Conservation (phyloP, 2,797 vertebrate genomes). For the Pipistrellus nathusii region DNA sequence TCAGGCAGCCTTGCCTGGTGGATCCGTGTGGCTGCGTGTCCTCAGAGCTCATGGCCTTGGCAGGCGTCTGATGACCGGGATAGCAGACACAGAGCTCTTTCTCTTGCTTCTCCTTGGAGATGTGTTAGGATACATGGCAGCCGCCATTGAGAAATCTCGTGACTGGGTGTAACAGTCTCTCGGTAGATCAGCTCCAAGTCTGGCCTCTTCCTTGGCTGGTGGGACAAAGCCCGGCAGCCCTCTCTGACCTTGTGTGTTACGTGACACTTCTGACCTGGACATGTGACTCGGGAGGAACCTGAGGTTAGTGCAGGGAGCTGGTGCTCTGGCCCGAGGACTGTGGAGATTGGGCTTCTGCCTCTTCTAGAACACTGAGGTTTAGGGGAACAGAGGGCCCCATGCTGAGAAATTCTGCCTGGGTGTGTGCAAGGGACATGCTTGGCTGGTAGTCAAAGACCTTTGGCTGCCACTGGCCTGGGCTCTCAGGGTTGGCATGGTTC, state of each 20-base stretch:
- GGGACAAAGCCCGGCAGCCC: not conserved
- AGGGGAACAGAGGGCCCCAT: not conserved
- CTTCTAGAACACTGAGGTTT: not conserved
- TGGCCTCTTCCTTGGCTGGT: conserved; percentile 24
- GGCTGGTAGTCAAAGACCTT: not conserved
- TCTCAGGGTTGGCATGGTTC: not conserved
- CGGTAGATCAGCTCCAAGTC: not conserved
- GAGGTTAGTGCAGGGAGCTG: not conserved
- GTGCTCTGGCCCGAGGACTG: not conserved
- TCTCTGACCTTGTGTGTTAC: conserved; percentile 67
- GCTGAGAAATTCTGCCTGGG: not conserved
- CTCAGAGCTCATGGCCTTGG: not conserved
- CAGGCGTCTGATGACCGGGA: not conserved
- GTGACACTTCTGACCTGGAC: conserved; percentile 62
- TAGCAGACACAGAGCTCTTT: conserved; percentile 44
- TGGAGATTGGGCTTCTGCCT: not conserved
- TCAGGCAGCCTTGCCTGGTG: not conserved
- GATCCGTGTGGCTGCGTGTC: not conserved
- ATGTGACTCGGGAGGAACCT: not conserved
- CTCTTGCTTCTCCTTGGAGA: conserved; percentile 26
- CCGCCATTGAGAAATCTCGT: conserved; percentile 18
- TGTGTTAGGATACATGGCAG: not conserved
- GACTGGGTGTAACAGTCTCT: conserved; percentile 39
- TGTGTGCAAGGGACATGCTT: not conserved
- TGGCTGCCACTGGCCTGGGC: not conserved